Base-by-base conservation (phyloP, 1,140 invertebrate species). In the Hycleus cichorii region DNA sequence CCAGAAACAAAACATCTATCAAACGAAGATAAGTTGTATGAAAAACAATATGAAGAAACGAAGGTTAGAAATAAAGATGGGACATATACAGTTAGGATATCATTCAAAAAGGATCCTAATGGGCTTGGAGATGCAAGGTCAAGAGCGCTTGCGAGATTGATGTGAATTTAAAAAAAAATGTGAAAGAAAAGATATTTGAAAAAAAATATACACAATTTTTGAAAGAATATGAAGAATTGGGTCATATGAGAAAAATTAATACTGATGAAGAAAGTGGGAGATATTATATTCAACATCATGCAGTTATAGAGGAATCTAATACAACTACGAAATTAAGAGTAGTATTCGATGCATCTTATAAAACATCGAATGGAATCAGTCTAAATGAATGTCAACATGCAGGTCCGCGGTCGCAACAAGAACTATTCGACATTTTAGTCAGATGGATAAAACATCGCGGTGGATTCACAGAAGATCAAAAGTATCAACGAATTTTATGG, bases 331-430 rank as follows among this genome's bases (percentile, higher is more conserved):
- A 64, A 38, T 39, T 74, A 0, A 57, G 72, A 2, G 59, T 70
- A 0, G 74, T 76, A 0, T 75, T 72, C 58, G 66, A 76, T 62
- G 74, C 63, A 0, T 71, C 67, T 40, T 65, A 64, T 9, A 65
- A 65, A 32, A 49, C 55, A 0, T 27, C 47, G 18, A 60, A 46
- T 12, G 63, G 63, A 7, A 38, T 53, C 4, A 68, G 65, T 1
- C 48, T 76, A 0, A 77, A 77, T 63, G 63, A 75, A 11, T 39
- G 24, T 2, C 49, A 69, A n/a, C 45, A 58, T 0, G 38, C 50
- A 0, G 67, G 67, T n/a, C 52, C 64, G 3, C 51, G 42, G 3
- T 25, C 62, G 5, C 56, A 59, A 48, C 11, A 24, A n/a, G 47
- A 62, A 25, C 11, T 58, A 10, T 3, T 25, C 18, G 5, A 38